Percentiles rank a stretch among this genome's conserved stretches.
Conservation (phyloP, 2,797 vertebrate genomes). For the Xenentodon cancila region DNA sequence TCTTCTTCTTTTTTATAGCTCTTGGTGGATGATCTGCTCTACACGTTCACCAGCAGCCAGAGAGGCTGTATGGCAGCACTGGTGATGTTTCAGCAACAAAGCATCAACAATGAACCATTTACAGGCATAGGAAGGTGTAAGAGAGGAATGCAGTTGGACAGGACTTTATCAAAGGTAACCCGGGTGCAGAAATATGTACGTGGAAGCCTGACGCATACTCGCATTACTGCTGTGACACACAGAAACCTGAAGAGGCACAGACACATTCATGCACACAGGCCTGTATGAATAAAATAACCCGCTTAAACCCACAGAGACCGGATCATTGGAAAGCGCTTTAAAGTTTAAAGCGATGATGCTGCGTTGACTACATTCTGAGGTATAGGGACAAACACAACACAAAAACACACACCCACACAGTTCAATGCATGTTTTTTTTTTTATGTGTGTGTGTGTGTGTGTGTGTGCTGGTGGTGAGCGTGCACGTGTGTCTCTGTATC, state of each 20-base stretch:
- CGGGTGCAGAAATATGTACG: conserved; percentile 17
- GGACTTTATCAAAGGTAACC: conserved; percentile 36
- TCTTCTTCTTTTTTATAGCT: background rate
- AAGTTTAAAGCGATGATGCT: conserved; percentile 7
- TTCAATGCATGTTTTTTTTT: background rate
- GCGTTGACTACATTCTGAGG: conserved; percentile 4
- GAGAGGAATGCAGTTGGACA: conserved; percentile 62
- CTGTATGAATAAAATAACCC: conserved; percentile 2
- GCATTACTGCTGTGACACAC: background rate
- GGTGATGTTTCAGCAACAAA: conserved; percentile 15
- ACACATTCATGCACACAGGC: background rate
- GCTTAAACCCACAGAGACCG: conserved; percentile 13
- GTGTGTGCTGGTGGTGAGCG: conserved; percentile 14
- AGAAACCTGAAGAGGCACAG: conserved; percentile 1
- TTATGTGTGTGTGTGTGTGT: conserved; percentile 6
- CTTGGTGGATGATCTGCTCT: conserved; percentile 37
- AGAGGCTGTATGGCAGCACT: conserved; percentile 10
- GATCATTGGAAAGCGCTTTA: conserved; percentile 4
- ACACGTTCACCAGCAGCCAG: conserved; percentile 2
- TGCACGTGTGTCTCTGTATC: conserved; percentile 25
- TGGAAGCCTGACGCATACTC: conserved; percentile 11
- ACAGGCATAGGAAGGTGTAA: conserved; percentile 23
- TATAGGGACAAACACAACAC: background rate
- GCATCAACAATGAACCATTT: conserved; percentile 10
- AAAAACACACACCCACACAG: background rate